These are phyloP conservation scores for Dendrocincla tyrannina DNA, from an alignment of 2,797 vertebrate species.

Conservation along the genomic window DNA sequence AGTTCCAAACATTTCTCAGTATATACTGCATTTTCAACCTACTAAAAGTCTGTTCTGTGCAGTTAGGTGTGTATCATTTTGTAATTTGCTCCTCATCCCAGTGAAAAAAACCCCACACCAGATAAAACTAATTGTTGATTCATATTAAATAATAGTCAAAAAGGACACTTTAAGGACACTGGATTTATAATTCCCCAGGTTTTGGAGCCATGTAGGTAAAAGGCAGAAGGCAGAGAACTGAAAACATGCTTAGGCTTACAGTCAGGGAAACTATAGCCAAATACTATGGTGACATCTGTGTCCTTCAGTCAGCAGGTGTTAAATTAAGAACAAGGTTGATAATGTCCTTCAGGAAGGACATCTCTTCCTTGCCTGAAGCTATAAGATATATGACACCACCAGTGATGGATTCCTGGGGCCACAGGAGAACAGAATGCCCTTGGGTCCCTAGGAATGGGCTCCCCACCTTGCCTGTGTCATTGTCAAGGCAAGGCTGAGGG, in stretches of 20 bases:
- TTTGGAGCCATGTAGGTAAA: neutral
- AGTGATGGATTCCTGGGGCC: constrained; percentile 64
- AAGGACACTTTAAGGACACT: neutral
- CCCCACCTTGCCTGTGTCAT: neutral
- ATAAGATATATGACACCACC: constrained; percentile 26
- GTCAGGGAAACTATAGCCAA: neutral
- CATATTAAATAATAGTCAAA: neutral
- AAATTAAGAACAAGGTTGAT: constrained; percentile 30
- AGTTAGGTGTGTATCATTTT: neutral
- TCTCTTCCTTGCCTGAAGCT: constrained; percentile 39
- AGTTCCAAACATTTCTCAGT: neutral
- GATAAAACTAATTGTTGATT: neutral
- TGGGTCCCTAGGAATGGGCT: constrained; percentile 5
- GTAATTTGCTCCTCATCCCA: neutral
- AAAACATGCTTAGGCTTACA: neutral
- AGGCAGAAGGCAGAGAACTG: neutral
- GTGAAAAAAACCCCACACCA: neutral
- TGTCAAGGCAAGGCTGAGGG: neutral
- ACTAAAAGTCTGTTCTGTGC: neutral
- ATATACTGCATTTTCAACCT: neutral
- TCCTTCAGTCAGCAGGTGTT: constrained; percentile 29
- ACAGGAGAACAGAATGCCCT: constrained; percentile 43
- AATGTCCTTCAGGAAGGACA: constrained; percentile 59
- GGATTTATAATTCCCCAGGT: neutral
- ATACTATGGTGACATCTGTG: neutral